These are phyloP conservation scores for Omphaloscelis lunosa DNA, from an alignment of 2,888 invertebrate genomes.

Conservation along the genomic window DNA sequence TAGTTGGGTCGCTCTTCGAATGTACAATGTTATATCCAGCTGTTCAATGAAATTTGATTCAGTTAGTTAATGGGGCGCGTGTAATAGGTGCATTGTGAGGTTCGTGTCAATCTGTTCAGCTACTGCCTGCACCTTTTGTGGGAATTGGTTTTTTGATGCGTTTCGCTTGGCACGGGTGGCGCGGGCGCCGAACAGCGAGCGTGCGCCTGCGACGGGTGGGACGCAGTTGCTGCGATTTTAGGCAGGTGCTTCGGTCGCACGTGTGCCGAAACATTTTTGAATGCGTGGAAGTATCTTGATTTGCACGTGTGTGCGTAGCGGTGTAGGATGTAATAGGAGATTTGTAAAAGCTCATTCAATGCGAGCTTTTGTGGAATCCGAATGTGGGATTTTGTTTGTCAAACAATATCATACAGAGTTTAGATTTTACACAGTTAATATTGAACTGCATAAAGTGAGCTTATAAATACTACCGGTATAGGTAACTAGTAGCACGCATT, in stretches of 20 bases:
- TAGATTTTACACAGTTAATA: conserved; percentile 7
- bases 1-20: conserved; percentile 76
- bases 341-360: conserved; percentile 57
- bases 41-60: conserved; percentile 88
- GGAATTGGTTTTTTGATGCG: conserved; percentile 69
- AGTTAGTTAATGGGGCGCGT: conserved; percentile 84
- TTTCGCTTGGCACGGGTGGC: conserved; percentile 69
- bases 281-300: conserved; percentile 32
- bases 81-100: conserved; percentile 77
- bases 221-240: conserved; percentile 65
- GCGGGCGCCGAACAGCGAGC: conserved; percentile 31
- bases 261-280: conserved; percentile 57
- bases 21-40: conserved; percentile 75
- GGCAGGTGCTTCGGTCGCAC: conserved; percentile 73
- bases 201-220: conserved; percentile 43
- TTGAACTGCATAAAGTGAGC: conserved; percentile 13
- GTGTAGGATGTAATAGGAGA: conserved; percentile 62
- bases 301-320: conserved; percentile 23
- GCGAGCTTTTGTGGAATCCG: background rate
- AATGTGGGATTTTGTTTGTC: conserved; percentile 12
- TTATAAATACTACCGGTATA: conserved; percentile 49
- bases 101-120: conserved; percentile 71
- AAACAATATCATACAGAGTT: conserved; percentile 2
- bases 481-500: conserved; percentile 59
- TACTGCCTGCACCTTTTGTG: conserved; percentile 67